Base-by-base conservation (phyloP, 1,140 invertebrate species). In the Musca domestica region DNA sequence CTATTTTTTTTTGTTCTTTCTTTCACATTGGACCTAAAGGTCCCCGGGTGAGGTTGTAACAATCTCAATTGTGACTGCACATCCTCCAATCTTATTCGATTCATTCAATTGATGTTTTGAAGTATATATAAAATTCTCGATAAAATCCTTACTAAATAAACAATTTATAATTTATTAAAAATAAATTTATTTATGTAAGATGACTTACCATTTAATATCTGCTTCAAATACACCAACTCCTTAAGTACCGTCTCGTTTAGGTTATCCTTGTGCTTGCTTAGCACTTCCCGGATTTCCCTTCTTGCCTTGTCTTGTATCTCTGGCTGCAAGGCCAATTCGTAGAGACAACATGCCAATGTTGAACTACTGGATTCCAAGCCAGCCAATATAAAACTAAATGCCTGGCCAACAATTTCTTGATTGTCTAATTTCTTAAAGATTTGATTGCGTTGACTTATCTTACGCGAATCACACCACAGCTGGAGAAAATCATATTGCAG, bases 281-380 rank as follows among this genome's bases (percentile, higher is more conserved):
- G 68, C 10, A 83, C 76, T 23, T 74, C 70, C 14, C 83, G 76
- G 0, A 91, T 85, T 81, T 91, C 89, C 23, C 82, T 71, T 10
- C 81, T 72, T 2, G 89, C 73, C 69, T 84, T 85, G 0, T 86
- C 78, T 73, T 92, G 90, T 14, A 88, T 70, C 0, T 89, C 86
- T 1, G 85, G 86, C 71, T 87, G 78, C 14, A 83, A 77, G 0
- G 89, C 88, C 66, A 92, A 75, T 17, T 84, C 81, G 71, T 87
- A 87, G 1, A 85, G 75, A 3, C 84, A 82, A 69, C 88, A 89
- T 0, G 85, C 73, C 30, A 91, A 74, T 0, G 87, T 83, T 0
- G 85, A 81, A 7, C 84, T 86, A 0, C 84, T 82, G 0, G 85
- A 84, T 41, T 82, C 81, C 64, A 84, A 82, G 0, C 85, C 85